Percentiles rank a stretch among this genome's conserved stretches.
phyloP scores from a whole-genome alignment of 2,888 invertebrate species.

The Cyclophora albipunctata region DNA sequence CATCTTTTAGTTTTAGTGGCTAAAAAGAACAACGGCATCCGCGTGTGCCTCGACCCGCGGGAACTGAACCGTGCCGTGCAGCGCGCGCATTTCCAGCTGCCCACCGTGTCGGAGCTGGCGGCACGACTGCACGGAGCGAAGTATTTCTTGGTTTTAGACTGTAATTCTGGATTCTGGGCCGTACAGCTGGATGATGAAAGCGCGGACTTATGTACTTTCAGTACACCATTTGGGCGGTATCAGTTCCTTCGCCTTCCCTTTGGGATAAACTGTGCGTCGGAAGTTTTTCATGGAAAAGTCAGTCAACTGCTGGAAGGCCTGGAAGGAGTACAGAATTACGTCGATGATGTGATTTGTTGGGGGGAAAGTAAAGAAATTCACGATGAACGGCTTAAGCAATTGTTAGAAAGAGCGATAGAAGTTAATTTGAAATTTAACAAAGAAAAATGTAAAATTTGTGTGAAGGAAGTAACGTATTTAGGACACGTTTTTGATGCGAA shows the following conservation, averaged over 20 bases:
- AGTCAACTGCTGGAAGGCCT: constrained; percentile 11
- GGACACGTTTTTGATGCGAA: constrained; percentile 16
- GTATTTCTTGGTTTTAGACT: constrained; percentile 12
- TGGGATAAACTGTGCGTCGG: constrained; percentile 17
- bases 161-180: constrained; percentile 19
- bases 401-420: constrained; percentile 11
- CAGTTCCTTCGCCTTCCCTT: constrained; percentile 17
- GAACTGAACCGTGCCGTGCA: background rate
- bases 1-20: constrained; percentile 1
- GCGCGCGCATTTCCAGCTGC: constrained; percentile 8
- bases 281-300: constrained; percentile 18
- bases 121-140: constrained; percentile 2
- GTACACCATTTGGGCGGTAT: constrained; percentile 6
- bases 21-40: background rate
- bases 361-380: constrained; percentile 13
- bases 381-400: constrained; percentile 9
- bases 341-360: constrained; percentile 18
- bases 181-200: constrained; percentile 14
- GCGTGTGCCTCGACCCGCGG: background rate
- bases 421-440: constrained; percentile 19
- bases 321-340: constrained; percentile 12
- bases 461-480: constrained; percentile 14
- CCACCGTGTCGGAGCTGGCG: constrained; percentile 2
- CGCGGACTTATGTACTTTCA: constrained; percentile 19
- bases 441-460: constrained; percentile 11